Evolutionary conservation across 2,797 vertebrate genomes (phyloP).

Genomic region (Saxicola maurus): DNA sequence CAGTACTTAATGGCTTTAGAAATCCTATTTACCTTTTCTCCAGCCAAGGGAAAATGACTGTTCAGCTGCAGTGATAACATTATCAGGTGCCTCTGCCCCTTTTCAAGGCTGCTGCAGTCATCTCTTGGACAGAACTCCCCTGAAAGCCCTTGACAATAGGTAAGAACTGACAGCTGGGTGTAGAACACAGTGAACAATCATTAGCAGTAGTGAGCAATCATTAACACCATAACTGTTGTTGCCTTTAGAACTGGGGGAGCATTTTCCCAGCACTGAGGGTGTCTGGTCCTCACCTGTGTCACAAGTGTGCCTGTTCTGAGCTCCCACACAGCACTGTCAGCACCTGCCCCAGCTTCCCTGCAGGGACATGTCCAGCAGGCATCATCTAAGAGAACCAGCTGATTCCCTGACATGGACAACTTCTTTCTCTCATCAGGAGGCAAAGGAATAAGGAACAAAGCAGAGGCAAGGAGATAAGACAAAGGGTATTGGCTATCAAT

Average conservation of each 20-base stretch:
- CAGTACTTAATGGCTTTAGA: background rate
- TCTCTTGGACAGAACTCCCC: background rate
- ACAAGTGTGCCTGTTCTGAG: background rate
- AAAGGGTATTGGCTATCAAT: background rate
- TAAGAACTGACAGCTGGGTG: background rate
- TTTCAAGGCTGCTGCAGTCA: background rate
- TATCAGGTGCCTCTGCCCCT: background rate
- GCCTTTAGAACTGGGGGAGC: background rate
- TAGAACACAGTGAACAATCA: background rate
- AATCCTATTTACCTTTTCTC: background rate
- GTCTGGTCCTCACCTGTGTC: background rate
- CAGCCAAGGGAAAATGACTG: background rate
- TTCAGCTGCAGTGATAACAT: background rate
- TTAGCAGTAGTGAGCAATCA: background rate
- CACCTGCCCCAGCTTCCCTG: background rate
- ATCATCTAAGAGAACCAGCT: background rate
- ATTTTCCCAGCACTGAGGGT: background rate
- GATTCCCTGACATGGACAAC: background rate
- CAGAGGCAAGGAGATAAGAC: background rate
- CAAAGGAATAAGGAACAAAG: background rate
- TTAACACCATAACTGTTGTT: background rate
- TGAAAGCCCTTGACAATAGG: background rate
- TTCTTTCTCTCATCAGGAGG: background rate
- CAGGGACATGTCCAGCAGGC: background rate
- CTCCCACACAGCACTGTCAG: accelerated